A percentile compares a stretch with the other conserved stretches of the same genome.
Conservation (phyloP, 2,113 vertebrate genomes). For the Neogale vison region DNA sequence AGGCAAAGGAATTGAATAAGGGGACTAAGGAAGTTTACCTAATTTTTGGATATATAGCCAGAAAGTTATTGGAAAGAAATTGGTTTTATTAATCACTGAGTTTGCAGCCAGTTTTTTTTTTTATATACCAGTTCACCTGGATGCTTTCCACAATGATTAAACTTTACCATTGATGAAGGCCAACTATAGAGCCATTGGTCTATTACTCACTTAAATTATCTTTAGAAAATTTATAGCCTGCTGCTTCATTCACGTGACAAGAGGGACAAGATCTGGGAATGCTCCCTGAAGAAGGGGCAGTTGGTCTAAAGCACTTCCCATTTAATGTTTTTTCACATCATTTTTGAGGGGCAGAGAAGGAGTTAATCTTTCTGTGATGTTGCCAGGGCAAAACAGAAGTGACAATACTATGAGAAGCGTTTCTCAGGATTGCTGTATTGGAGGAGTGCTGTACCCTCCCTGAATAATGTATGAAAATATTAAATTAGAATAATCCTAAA, state of each 20-base stretch:
- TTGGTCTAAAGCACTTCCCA: background rate
- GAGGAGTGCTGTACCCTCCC: background rate
- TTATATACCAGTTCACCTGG: background rate
- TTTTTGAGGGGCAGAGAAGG: background rate
- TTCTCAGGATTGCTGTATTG: background rate
- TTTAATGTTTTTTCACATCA: background rate
- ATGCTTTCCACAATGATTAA: background rate
- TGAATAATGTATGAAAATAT: background rate
- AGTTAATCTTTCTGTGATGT: background rate
- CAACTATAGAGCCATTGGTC: background rate
- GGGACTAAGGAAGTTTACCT: background rate
- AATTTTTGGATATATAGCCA: background rate
- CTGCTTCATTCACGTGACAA: background rate
- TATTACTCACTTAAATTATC: background rate
- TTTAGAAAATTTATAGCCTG: background rate
- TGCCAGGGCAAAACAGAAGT: background rate
- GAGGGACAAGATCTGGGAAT: background rate
- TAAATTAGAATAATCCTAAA: background rate
- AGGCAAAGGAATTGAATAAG: background rate
- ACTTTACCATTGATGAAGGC: background rate
- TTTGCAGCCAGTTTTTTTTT: background rate
- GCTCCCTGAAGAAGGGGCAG: background rate
- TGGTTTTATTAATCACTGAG: conserved; percentile 2
- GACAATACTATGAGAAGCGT: background rate
- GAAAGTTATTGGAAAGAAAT: background rate